These are phyloP conservation scores for Beris chalybata DNA, from an alignment of 2,888 invertebrate species.

Conservation along the genomic window DNA sequence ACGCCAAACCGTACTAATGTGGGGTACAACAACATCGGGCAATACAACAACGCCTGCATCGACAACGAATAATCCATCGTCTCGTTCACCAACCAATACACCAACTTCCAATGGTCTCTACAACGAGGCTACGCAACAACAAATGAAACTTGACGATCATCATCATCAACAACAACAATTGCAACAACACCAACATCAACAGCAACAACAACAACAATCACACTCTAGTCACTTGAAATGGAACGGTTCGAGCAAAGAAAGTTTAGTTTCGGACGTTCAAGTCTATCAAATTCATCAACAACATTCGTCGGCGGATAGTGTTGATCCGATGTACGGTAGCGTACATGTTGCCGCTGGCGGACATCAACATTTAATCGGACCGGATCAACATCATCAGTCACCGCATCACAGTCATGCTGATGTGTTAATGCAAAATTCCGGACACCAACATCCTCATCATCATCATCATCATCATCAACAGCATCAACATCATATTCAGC, in stretches of 20 bases:
- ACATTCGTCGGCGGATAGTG: conserved; percentile 25
- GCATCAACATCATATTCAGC: conserved; percentile 43
- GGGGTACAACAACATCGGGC: conserved; percentile 64
- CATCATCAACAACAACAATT: conserved; percentile 5
- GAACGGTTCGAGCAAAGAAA: conserved; percentile 40
- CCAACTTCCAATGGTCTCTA: conserved; percentile 54
- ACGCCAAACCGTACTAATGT: conserved; percentile 91
- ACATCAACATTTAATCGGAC: conserved; percentile 30
- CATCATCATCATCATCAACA: conserved; percentile 37
- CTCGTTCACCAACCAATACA: conserved; percentile 52
- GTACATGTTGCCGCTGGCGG: conserved; percentile 25
- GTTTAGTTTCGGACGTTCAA: conserved; percentile 37
- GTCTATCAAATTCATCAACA: conserved; percentile 40
- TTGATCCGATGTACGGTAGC: conserved; percentile 33
- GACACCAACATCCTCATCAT: conserved; percentile 47
- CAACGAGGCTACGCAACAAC: conserved; percentile 35
- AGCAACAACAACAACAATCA: conserved; percentile 16
- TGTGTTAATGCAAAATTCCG: conserved; percentile 41
- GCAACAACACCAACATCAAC: conserved; percentile 13
- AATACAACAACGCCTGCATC: conserved; percentile 39
- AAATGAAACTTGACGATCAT: conserved; percentile 34
- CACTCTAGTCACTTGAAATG: conserved; percentile 41
- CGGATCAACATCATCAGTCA: conserved; percentile 31
- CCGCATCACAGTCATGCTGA: conserved; percentile 29
- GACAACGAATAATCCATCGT: conserved; percentile 43